Evolutionary conservation across 2,888 invertebrate species (phyloP).

Genomic region (Entomobrya proxima): DNA sequence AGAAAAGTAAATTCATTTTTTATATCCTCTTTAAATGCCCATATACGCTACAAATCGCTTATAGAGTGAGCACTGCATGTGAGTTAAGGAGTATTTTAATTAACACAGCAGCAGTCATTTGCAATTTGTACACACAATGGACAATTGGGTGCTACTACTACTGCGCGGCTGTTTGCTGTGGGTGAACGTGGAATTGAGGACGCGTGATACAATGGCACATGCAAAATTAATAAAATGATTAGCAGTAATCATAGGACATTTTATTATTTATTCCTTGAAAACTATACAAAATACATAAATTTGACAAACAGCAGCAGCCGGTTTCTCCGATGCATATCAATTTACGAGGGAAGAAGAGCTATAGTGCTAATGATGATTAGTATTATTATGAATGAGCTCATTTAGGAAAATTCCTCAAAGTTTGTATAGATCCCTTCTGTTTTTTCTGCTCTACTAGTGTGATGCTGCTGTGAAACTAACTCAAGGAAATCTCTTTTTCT

Average conservation of each 20-base stretch:
- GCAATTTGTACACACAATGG: not conserved
- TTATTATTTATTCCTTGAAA: slow-evolving; percentile 23
- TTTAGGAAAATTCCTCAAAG: slow-evolving; percentile 19
- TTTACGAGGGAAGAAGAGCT: not conserved
- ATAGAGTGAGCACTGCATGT: not conserved
- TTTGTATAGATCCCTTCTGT: not conserved
- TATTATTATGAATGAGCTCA: slow-evolving; percentile 8
- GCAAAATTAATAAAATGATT: slow-evolving; percentile 30
- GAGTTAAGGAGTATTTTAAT: slow-evolving; percentile 20
- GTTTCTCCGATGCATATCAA: not conserved
- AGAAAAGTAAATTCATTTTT: not conserved
- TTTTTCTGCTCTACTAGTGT: not conserved
- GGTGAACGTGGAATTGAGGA: slow-evolving; percentile 26
- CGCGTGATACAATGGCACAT: slow-evolving; percentile 30
- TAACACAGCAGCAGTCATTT: slow-evolving; percentile 16
- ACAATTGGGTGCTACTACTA: too few species aligned
- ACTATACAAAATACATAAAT: not conserved
- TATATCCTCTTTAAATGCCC: not conserved
- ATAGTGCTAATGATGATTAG: slow-evolving; percentile 29
- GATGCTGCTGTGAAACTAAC: slow-evolving; percentile 16
- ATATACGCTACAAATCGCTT: not conserved
- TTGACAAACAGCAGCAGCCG: slow-evolving; percentile 34
- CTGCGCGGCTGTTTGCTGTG: not conserved
- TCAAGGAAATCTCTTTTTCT: slow-evolving; percentile 38
- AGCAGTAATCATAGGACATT: not conserved